Conservation (phyloP, 1,140 invertebrate species). For the Drosophila fuyamai region DNA sequence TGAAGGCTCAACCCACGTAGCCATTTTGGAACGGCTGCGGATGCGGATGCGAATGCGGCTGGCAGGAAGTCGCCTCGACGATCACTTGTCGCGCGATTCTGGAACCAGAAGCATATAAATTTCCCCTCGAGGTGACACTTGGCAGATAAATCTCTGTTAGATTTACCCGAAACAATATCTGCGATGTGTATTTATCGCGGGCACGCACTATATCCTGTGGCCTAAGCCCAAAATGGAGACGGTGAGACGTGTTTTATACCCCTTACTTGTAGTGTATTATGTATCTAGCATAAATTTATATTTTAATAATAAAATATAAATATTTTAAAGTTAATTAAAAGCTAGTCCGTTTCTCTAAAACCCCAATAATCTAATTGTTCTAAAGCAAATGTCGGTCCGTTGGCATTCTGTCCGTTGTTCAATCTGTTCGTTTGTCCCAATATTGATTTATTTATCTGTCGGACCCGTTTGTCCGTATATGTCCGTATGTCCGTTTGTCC, state of each 20-base stretch:
- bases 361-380: background rate
- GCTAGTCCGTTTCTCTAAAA: background rate
- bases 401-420: background rate
- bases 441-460: background rate
- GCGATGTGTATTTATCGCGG: conserved; percentile 57
- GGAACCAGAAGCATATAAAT: conserved; percentile 66
- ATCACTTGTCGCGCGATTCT: conserved; percentile 58
- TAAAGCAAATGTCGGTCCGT: no score
- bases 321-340: no score
- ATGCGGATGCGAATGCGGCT: conserved; percentile 22
- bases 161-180: conserved; percentile 70
- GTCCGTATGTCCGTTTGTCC: background rate
- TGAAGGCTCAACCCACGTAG: conserved; percentile 43
- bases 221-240: conserved; percentile 4
- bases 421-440: background rate
- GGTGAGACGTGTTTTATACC: background rate
- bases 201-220: conserved; percentile 39
- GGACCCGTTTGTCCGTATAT: background rate
- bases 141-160: conserved; percentile 77
- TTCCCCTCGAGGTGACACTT: conserved; percentile 69
- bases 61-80: conserved; percentile 44
- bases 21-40: conserved; percentile 38
- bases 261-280: background rate
- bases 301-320: background rate
- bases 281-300: no score